Conservation (phyloP, 2,888 invertebrate species). For the Acleris holmiana region DNA sequence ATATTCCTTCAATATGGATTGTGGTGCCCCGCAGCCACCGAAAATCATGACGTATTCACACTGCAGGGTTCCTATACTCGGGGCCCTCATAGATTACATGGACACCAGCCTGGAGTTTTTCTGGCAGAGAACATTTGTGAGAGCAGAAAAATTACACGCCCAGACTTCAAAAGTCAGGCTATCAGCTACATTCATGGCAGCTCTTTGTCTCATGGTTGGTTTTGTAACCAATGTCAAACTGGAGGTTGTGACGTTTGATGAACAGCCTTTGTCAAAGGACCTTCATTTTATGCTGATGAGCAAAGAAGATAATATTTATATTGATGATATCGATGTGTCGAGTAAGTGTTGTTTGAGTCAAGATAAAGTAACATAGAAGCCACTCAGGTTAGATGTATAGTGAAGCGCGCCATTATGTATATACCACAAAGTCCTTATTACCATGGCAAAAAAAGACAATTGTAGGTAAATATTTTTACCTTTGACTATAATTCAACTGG, state of each 20-base stretch:
- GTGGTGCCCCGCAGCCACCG: constrained; percentile 46
- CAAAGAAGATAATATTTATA: constrained; percentile 68
- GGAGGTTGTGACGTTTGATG: constrained; percentile 68
- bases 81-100: constrained; percentile 70
- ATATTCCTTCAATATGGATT: constrained; percentile 46
- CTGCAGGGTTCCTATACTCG: constrained; percentile 64
- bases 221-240: constrained; percentile 69
- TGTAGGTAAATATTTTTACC: too few species aligned
- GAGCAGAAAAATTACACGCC: constrained; percentile 60
- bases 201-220: constrained; percentile 64
- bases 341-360: constrained; percentile 56
- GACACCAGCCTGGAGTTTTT: constrained; percentile 65
- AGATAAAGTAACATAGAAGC: too few species aligned
- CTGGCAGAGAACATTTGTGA: constrained; percentile 50
- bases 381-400: too few species aligned
- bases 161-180: constrained; percentile 54
- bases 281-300: constrained; percentile 73
- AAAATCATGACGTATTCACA: constrained; percentile 66
- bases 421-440: too few species aligned
- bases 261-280: constrained; percentile 63
- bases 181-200: constrained; percentile 62
- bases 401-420: too few species aligned
- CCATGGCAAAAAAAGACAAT: too few species aligned
- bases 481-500: too few species aligned
- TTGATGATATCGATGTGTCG: constrained; percentile 72